Evolutionary conservation across 2,888 invertebrate genomes (phyloP).

Genomic region (Apocheima hispidaria): DNA sequence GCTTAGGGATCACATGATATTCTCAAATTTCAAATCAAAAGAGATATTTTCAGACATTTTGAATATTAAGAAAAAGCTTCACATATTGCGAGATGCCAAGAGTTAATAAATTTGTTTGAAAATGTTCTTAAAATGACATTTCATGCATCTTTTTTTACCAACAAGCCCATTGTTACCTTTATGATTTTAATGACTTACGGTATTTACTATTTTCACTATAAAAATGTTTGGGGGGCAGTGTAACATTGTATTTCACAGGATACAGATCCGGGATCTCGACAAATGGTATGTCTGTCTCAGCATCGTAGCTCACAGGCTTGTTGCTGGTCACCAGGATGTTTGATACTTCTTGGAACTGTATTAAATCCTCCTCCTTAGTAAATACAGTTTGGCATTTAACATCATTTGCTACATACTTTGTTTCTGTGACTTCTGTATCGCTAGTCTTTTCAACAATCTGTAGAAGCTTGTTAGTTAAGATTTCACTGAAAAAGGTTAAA

Average conservation of each 20-base stretch:
- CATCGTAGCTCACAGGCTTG: constrained; percentile 85
- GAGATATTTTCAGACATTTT: too few relatives aligned
- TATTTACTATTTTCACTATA: constrained; percentile 88
- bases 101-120: too few relatives aligned
- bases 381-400: constrained; percentile 85
- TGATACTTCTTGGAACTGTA: constrained; percentile 88
- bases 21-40: too few relatives aligned
- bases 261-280: constrained; percentile 89
- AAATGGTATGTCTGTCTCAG: constrained; percentile 79
- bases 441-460: constrained; percentile 89
- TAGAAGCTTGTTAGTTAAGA: constrained; percentile 88
- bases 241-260: constrained; percentile 91
- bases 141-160: too few relatives aligned
- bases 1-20: too few relatives aligned
- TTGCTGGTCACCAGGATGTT: constrained; percentile 89
- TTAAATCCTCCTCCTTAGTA: constrained; percentile 86
- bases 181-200: constrained; percentile 87
- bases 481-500: constrained; percentile 83
- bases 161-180: too few relatives aligned
- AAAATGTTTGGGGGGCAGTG: constrained; percentile 87
- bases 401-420: constrained; percentile 87
- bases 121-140: too few relatives aligned
- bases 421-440: constrained; percentile 82
- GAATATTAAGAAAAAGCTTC: not conserved
- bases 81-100: not conserved